Evolutionary conservation across 2,888 invertebrate species (phyloP).

Genomic region (Odontothrips loti): DNA sequence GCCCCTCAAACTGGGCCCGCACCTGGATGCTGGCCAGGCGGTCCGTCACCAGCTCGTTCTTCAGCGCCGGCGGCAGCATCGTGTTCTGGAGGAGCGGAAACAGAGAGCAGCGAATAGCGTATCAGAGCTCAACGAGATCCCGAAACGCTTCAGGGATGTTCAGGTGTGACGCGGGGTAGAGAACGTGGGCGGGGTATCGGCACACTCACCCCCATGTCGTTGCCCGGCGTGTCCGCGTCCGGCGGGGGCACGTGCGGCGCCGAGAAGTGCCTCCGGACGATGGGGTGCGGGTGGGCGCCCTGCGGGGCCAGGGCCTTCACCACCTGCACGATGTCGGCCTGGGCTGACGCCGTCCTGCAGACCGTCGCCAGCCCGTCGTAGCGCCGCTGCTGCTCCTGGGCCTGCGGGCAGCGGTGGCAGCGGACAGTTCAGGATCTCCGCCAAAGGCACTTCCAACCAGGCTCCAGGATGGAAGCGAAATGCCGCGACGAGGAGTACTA

Average conservation of each 20-base stretch:
- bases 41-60: conserved; percentile 80
- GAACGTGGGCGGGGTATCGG: too few relatives aligned
- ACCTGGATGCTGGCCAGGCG: conserved; percentile 67
- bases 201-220: conserved; percentile 29
- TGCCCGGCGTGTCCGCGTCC: conserved; percentile 41
- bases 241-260: conserved; percentile 66
- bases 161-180: too few relatives aligned
- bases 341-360: conserved; percentile 69
- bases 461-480: too few relatives aligned
- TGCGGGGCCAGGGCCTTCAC: conserved; percentile 63
- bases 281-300: conserved; percentile 47
- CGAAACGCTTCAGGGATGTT: too few relatives aligned
- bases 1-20: conserved; percentile 68
- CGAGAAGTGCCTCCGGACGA: conserved; percentile 54
- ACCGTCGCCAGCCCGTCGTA: conserved; percentile 76
- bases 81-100: neutral
- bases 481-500: too few relatives aligned
- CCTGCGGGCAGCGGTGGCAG: conserved; percentile 51
- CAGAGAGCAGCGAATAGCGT: too few relatives aligned
- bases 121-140: too few relatives aligned
- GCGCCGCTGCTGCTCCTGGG: conserved; percentile 74
- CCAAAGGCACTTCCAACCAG: too few relatives aligned
- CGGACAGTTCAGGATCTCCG: too few relatives aligned
- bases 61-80: conserved; percentile 60
- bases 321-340: conserved; percentile 71